A percentile compares a stretch with the other conserved stretches of the same genome.
These are phyloP conservation scores for Ochotona curzoniae DNA, from an alignment of 2,113 vertebrate genomes.

Conservation along the genomic window DNA sequence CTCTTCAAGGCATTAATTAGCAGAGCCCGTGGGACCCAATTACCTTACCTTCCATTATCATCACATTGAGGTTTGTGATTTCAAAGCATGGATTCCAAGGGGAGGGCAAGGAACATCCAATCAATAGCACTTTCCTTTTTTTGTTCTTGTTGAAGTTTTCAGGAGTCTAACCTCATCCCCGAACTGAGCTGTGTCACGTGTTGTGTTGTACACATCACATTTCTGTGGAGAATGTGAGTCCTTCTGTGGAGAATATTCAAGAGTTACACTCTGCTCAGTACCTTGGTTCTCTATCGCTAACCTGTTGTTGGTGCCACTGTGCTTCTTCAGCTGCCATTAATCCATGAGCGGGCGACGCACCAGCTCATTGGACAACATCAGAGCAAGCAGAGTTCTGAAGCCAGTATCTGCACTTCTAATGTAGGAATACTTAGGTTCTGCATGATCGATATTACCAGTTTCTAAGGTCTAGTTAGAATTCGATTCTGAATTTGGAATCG, in stretches of 20 bases:
- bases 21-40: background rate
- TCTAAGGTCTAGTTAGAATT: background rate
- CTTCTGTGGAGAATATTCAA: background rate
- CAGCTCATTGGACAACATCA: background rate
- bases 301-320: background rate
- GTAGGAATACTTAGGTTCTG: background rate
- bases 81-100: background rate
- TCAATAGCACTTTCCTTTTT: background rate
- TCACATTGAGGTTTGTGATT: background rate
- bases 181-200: background rate
- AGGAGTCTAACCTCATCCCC: background rate
- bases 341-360: background rate
- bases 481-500: conserved; percentile 31
- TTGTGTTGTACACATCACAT: background rate
- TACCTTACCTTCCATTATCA: background rate
- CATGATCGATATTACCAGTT: background rate
- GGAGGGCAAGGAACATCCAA: background rate
- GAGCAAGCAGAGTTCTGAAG: background rate
- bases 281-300: background rate
- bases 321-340: background rate
- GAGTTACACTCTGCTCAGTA: background rate
- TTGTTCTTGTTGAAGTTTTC: background rate
- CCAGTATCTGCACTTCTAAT: background rate
- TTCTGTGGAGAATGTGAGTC: background rate
- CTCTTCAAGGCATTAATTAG: background rate